A percentile compares a stretch with the other conserved stretches of the same genome.
Evolutionary conservation across 2,888 invertebrate species (phyloP).

Genomic region (Dynastes tityus): DNA sequence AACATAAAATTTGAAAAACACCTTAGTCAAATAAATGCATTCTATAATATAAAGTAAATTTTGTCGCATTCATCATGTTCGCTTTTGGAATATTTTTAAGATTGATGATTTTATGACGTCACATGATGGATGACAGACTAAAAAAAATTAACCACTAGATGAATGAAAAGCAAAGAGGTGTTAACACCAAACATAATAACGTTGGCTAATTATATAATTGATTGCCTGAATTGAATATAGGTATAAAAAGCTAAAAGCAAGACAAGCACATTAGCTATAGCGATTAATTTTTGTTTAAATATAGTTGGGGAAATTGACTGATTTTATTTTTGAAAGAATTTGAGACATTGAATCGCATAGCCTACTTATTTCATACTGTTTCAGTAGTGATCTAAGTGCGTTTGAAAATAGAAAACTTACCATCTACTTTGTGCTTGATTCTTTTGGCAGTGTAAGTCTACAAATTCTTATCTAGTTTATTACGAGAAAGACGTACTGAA

Average conservation of each 20-base stretch:
- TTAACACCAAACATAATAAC: slow-evolving; percentile 62
- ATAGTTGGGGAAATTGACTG: slow-evolving; percentile 46
- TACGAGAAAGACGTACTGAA: neutral
- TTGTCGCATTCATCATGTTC: too few species aligned
- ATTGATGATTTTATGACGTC: too few species aligned
- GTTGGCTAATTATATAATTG: neutral
- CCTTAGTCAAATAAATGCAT: too few species aligned
- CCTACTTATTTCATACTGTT: neutral
- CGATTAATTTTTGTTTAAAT: neutral
- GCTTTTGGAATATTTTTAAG: too few species aligned
- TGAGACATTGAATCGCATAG: neutral
- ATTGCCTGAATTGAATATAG: slow-evolving; percentile 47
- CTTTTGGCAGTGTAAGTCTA: slow-evolving; percentile 55
- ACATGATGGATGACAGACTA: too few species aligned
- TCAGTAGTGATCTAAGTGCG: slow-evolving; percentile 10
- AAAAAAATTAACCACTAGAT: neutral
- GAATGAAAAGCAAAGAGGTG: slow-evolving; percentile 56
- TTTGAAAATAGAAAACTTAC: slow-evolving; percentile 53
- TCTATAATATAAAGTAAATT: too few species aligned
- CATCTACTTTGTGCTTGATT: slow-evolving; percentile 60
- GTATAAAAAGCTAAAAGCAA: slow-evolving; percentile 46
- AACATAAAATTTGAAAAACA: too few species aligned
- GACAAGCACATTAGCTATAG: slow-evolving; percentile 2
- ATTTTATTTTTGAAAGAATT: neutral
- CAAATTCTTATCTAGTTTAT: slow-evolving; percentile 3